Conservation (phyloP, 23 tunicate genomes). For the Corella eumyota region DNA sequence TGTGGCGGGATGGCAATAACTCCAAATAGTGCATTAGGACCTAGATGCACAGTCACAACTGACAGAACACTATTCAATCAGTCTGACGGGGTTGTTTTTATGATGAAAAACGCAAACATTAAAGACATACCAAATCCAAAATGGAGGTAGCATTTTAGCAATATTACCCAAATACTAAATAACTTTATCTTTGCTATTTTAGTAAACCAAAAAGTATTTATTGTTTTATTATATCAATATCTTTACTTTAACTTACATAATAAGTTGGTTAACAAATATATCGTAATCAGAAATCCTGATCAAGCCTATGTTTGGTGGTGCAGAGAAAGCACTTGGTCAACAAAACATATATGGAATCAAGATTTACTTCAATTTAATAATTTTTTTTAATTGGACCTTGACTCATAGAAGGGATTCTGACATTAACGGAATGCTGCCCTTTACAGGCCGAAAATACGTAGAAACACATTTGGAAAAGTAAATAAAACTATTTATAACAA, state of each 20-base stretch:
- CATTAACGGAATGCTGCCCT: not conserved
- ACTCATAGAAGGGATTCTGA: constrained; percentile 2
- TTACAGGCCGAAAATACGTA: not conserved
- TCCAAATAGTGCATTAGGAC: too few relatives aligned
- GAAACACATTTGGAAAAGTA: too few relatives aligned
- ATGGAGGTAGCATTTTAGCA: not conserved
- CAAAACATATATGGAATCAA: not conserved
- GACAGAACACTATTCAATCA: not conserved
- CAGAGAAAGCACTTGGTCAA: not conserved
- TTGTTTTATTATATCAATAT: too few relatives aligned
- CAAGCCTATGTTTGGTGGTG: not conserved
- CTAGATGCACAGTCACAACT: not conserved
- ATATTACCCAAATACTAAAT: too few relatives aligned
- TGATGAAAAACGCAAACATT: not conserved
- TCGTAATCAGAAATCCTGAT: not conserved
- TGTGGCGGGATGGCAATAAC: too few relatives aligned
- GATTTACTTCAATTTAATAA: not conserved
- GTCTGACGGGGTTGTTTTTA: not conserved
- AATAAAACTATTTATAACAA: too few relatives aligned
- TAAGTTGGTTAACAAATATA: not conserved
- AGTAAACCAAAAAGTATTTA: not conserved
- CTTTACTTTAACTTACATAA: not conserved
- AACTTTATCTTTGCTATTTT: not conserved
- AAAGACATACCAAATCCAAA: not conserved
- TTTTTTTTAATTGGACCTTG: not conserved